Evolutionary conservation across 2,113 vertebrate species (phyloP), one percentile per base, ranked within the genome.

Genomic region (Scolopax mira): DNA sequence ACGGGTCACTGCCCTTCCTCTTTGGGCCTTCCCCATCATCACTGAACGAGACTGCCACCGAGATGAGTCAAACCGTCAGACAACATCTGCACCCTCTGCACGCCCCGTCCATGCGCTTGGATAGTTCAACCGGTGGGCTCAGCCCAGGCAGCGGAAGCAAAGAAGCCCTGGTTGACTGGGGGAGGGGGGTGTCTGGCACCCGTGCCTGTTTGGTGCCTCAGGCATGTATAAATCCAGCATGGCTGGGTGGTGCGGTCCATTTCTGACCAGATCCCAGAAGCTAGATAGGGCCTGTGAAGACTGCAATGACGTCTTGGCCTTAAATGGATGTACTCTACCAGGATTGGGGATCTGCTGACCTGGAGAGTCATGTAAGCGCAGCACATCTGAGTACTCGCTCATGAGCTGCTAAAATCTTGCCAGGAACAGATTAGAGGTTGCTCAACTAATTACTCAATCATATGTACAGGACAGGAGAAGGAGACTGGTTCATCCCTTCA

Each of bases 1-100:
- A 97, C 73, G 96, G 96, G 94, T 97, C 96, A 79, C 77, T 97
- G 96, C 96, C 57, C 96, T 97, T 97, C 96, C 96, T 97, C 96
- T 97, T 87, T 39, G 96, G 96, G 95, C 89, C 96, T 97, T 96
- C 94, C 96, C 96, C 96, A 1, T 67, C 93, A 81, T 51, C 89
- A 35, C 73, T 3, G 31, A 96, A 96, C 24, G 96, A 97, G 95
- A 96, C 95, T 95, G 89, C 57, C 95, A 79, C 70, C 0, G 42
- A 92, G 87, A 89, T 97, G 93, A 97, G 95, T 95, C 95, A 96
- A 97, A 97, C 96, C 5, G 95, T 93, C 96, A 96, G 96, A 97
- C 96, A 96, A 83, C 96, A 97, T 95, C 96, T 97, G 96, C 72
- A 12, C 71, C 60, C 85, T 78, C 49, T 0, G 0, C 85, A 23